Evolutionary conservation across 2,113 vertebrate genomes (phyloP).

Genomic region (Mastomys natalensis): DNA sequence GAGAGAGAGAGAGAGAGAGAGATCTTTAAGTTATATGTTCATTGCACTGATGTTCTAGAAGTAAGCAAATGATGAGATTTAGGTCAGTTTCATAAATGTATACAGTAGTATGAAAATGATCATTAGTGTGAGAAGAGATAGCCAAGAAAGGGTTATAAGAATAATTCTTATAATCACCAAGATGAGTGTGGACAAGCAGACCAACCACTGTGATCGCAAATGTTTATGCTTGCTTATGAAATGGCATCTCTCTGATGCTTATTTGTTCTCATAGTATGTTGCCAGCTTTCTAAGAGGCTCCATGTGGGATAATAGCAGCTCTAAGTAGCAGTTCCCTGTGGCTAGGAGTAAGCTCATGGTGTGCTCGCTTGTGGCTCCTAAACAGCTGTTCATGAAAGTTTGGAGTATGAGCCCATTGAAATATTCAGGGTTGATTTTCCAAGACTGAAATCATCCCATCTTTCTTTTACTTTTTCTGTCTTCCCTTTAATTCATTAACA

Average conservation of each 20-base stretch:
- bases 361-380: conserved; percentile 16
- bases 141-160: conserved; percentile 39
- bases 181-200: conserved; percentile 61
- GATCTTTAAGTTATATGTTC: not conserved
- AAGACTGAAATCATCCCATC: not conserved
- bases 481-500: not conserved
- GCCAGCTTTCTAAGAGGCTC: conserved; percentile 64
- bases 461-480: not conserved
- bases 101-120: not conserved
- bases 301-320: conserved; percentile 63
- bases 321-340: conserved; percentile 59
- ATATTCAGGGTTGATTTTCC: not conserved
- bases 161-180: conserved; percentile 70
- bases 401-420: not conserved
- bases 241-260: conserved; percentile 64
- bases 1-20: conserved; percentile 23
- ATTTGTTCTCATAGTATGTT: conserved; percentile 52
- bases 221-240: conserved; percentile 65
- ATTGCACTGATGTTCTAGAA: not conserved
- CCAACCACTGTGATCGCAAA: conserved; percentile 71
- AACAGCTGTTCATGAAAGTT: not conserved
- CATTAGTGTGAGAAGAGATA: conserved; percentile 4
- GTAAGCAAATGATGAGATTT: not conserved
- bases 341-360: conserved; percentile 46
- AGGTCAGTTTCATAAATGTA: not conserved